Evolutionary conservation across 2,113 vertebrate genomes (phyloP).

Genomic region (Cyphomyrus discorhynchus): DNA sequence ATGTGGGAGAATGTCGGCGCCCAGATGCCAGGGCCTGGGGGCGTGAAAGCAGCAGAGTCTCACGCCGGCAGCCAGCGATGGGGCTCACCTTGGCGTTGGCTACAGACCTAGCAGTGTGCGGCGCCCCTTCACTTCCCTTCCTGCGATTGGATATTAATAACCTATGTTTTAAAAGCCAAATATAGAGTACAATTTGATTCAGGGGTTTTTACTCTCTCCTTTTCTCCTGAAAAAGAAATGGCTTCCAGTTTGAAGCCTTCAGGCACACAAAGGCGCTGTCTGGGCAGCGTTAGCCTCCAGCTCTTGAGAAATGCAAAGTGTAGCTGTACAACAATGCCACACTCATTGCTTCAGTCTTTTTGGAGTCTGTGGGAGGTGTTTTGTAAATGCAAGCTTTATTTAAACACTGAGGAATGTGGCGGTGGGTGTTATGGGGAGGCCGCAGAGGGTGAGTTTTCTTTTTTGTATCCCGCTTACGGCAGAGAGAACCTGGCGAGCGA

Average conservation of each 20-base stretch:
- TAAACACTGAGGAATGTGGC: conserved; percentile 31
- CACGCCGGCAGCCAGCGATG: not conserved
- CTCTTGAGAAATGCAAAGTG: not conserved
- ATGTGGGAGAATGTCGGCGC: not conserved
- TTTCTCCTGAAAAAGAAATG: not conserved
- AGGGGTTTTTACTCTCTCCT: not conserved
- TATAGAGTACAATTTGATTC: not conserved
- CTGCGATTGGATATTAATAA: not conserved
- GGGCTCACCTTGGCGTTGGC: not conserved
- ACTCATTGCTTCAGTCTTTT: not conserved
- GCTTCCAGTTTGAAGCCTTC: not conserved
- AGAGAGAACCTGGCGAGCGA: conserved; percentile 89
- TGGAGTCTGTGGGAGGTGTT: conserved; percentile 27
- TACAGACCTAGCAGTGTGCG: not conserved
- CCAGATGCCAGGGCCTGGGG: not conserved
- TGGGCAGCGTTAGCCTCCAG: not conserved
- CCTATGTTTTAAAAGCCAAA: not conserved
- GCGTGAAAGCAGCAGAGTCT: not conserved
- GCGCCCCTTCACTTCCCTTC: not conserved
- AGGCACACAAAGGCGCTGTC: not conserved
- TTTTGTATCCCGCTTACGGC: not conserved
- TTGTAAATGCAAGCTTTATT: conserved; percentile 39
- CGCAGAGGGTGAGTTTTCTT: not conserved
- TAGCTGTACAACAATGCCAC: not conserved
- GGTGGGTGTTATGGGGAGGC: conserved; percentile 16